phyloP scores from a whole-genome alignment of 2,113 vertebrate genomes.

The Cheilinus undulatus region DNA sequence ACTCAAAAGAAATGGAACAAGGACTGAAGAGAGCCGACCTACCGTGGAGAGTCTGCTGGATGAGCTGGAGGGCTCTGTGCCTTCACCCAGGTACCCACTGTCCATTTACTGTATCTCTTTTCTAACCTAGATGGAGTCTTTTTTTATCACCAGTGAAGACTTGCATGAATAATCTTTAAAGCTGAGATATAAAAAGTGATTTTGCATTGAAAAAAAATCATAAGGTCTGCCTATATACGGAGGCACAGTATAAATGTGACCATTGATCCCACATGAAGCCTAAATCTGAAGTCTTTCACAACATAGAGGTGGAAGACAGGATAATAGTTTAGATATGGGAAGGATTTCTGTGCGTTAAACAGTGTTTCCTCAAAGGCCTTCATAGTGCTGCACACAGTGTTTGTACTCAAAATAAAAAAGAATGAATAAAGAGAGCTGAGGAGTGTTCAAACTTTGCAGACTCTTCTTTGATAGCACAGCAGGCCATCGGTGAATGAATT shows the following conservation, averaged over 20 bases:
- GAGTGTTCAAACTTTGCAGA: not conserved
- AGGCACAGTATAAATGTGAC: not conserved
- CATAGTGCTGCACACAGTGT: not conserved
- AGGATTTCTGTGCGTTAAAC: not conserved
- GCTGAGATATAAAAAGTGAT: not conserved
- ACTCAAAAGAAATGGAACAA: constrained; percentile 88
- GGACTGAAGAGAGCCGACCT: constrained; percentile 89
- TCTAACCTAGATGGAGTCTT: not conserved
- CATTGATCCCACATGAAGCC: not conserved
- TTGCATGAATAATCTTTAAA: not conserved
- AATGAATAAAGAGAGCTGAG: not conserved
- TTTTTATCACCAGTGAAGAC: not conserved
- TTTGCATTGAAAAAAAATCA: not conserved
- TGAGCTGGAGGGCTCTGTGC: constrained; percentile 94
- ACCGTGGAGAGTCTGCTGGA: constrained; percentile 94
- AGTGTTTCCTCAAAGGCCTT: not conserved
- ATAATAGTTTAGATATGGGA: not conserved
- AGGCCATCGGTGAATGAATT: not conserved
- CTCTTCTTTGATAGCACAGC: not conserved
- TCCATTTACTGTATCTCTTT: not conserved
- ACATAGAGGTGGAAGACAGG: not conserved
- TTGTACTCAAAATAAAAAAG: not conserved
- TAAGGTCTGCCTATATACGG: not conserved
- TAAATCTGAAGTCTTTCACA: not conserved
- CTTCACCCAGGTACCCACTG: constrained; percentile 88